Percentiles rank a stretch among this genome's conserved stretches.
Evolutionary conservation across 2,797 vertebrate genomes (phyloP).

Genomic region (Gouania willdenowi): DNA sequence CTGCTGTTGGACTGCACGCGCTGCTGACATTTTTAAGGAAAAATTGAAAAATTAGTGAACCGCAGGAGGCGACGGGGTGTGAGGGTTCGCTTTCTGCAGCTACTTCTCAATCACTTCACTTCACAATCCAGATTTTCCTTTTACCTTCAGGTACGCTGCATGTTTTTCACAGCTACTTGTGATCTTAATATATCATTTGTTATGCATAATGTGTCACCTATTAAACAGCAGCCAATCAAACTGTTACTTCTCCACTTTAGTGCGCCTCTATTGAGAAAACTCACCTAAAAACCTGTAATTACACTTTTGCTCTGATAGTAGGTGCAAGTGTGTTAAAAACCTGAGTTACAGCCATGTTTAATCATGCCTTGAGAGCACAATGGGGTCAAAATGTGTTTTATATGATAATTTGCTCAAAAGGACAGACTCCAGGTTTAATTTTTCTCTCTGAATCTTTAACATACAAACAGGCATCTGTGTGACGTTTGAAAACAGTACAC

Average conservation of each 20-base stretch:
- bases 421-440: constrained; percentile 10
- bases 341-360: constrained; percentile 15
- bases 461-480: constrained; percentile 42
- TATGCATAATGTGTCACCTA: too few relatives aligned
- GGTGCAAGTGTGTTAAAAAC: constrained; percentile 8
- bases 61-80: not conserved
- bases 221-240: too few relatives aligned
- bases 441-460: constrained; percentile 2
- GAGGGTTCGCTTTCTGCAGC: not conserved
- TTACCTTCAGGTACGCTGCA: too few relatives aligned
- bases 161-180: too few relatives aligned
- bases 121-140: too few relatives aligned
- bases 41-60: not conserved
- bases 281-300: constrained; percentile 1
- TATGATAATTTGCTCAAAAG: constrained; percentile 47
- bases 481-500: constrained; percentile 45
- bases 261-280: too few relatives aligned
- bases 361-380: constrained; percentile 20
- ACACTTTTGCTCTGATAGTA: not conserved
- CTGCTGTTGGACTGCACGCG: not conserved
- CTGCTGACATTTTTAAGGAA: not conserved
- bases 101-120: too few relatives aligned
- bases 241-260: too few relatives aligned
- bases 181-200: too few relatives aligned
- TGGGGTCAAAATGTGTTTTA: constrained; percentile 43